These are phyloP conservation scores for Riptortus pedestris DNA, from an alignment of 1,140 invertebrate genomes.

Conservation along the genomic window DNA sequence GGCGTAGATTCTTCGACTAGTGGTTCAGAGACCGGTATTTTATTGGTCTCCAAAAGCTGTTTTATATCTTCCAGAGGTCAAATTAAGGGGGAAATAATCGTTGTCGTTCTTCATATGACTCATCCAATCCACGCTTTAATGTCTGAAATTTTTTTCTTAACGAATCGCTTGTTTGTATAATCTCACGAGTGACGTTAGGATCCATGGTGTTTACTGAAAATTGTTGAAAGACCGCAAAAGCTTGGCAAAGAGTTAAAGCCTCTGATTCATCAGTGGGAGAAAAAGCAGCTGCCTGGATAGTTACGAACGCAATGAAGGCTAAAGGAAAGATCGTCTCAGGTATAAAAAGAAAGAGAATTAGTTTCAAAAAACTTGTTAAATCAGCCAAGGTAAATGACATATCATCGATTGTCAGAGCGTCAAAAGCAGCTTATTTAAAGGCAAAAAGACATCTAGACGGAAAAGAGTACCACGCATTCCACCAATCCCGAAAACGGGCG, in stretches of 20 bases:
- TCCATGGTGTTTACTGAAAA: not conserved
- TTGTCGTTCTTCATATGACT: not conserved
- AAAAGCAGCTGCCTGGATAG: no score
- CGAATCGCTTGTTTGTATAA: not conserved
- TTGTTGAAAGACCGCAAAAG: slow-evolving; percentile 30
- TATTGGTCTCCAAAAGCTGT: no score
- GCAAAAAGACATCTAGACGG: not conserved
- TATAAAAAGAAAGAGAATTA: not conserved
- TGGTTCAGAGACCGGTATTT: no score
- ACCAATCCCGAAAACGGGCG: no score
- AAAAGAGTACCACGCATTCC: not conserved
- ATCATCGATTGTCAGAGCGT: not conserved
- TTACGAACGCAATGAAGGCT: not conserved
- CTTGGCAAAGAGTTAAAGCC: slow-evolving; percentile 35
- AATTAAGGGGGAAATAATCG: not conserved
- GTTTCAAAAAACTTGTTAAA: not conserved
- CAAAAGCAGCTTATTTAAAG: not conserved
- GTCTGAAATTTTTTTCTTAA: not conserved
- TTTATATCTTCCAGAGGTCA: not conserved
- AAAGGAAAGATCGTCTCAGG: not conserved
- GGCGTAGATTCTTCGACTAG: no score
- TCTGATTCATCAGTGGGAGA: slow-evolving; percentile 3
- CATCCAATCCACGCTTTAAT: not conserved
- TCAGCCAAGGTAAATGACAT: not conserved
- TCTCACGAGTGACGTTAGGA: not conserved